Evolutionary conservation across 1,140 invertebrate genomes (phyloP), one percentile per base, ranked within the genome.

Genomic region (Apis mellifera): DNA sequence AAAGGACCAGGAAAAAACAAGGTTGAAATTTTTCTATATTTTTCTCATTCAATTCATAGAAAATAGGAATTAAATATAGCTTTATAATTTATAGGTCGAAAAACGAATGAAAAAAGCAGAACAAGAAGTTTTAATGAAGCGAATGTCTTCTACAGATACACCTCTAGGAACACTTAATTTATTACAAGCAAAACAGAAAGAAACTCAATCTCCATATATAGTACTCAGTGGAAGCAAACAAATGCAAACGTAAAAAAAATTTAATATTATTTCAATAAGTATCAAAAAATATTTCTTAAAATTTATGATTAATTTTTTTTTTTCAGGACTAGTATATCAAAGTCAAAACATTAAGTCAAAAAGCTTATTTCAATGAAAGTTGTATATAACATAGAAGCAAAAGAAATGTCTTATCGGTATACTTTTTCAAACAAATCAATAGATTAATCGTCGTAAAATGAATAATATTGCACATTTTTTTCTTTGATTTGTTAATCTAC

Each of bases 1-100:
- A 99, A 99, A 95, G 99, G 98, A 23, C 98, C 99, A 13, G 99
- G 99, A 68, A 99, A 99, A 93, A 99, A 99, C 95, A 99, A 99
- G 94, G 96, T 97, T 62, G 15, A 15, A 11, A 19, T 60, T 52
- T 73, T 42, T 60, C 12, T 50, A 21, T 13, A 26, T 21, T 79
- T 60, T 42, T 8, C 32, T 15, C 59, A 59, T 82, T 68, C 5
- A 21, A 21, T 1, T 64, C 26, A 9, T 62, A 52, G 0, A 9
- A 59, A 66, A 21, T 42, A 12, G 4, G 42, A 59, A n/a, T 17
- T 59, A 17, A 65, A 50, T 9, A 8, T 48, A 71, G 66, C 64
- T 75, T 5, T 59, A 7, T 70, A 15, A 75, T 65, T 71, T 60
- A 21, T 76, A 88, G 91, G 96, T 96, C 89, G 99, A 99, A 92